Conservation (phyloP, 1,140 invertebrate species). For the Meloidogyne chitwoodi region DNA sequence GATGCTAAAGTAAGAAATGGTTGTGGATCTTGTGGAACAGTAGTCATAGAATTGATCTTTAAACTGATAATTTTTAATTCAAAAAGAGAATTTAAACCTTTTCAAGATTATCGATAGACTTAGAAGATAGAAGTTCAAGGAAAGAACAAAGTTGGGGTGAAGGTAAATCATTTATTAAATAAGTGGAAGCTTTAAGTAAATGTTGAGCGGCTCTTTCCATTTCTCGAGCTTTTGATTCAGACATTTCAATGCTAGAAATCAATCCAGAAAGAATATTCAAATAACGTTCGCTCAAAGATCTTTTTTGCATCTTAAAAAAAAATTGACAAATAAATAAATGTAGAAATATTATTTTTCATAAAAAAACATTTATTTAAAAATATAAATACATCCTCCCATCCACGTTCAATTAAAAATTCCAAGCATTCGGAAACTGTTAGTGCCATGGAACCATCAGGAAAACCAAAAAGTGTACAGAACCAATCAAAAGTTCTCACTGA, state of each 20-base stretch:
- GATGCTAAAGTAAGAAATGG: neutral
- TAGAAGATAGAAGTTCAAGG: constrained; percentile 25
- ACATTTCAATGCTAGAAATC: constrained; percentile 18
- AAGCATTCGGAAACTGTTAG: constrained; percentile 26
- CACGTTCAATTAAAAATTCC: constrained; percentile 22
- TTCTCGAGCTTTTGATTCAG: constrained; percentile 3
- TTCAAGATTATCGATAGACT: constrained; percentile 25
- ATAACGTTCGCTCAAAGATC: constrained; percentile 5
- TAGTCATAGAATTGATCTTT: neutral
- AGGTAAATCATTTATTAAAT: constrained; percentile 41
- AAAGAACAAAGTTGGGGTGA: constrained; percentile 28
- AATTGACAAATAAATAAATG: neutral
- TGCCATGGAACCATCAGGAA: neutral
- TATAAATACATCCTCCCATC: constrained; percentile 13
- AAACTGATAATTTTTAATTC: neutral
- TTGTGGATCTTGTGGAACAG: neutral
- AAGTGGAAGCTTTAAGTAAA: constrained; percentile 32
- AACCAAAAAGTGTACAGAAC: neutral
- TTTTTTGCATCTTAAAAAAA: constrained; percentile 6
- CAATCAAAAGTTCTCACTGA: constrained; percentile 4
- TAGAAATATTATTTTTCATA: neutral
- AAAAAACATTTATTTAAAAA: neutral
- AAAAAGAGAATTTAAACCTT: constrained; percentile 18
- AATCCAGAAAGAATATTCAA: constrained; percentile 25
- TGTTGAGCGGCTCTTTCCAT: constrained; percentile 35